A percentile compares a stretch with the other conserved stretches of the same genome.
phyloP scores from a whole-genome alignment of 2,797 vertebrate genomes.

The Scleropages formosus region DNA sequence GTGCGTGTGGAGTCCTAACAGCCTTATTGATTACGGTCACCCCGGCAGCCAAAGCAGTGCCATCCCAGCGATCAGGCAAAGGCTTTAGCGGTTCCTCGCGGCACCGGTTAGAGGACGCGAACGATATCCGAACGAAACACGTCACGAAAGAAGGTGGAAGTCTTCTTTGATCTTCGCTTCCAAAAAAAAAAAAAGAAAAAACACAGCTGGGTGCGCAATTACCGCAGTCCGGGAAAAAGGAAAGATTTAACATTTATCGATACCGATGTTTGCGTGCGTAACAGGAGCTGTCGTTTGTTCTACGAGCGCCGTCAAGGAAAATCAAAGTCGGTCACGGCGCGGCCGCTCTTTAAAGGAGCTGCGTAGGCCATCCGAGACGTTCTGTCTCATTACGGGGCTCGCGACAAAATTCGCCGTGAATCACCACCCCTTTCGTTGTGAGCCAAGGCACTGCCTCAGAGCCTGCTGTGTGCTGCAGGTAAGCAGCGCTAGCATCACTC shows the following conservation, averaged over 20 bases:
- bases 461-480: neutral
- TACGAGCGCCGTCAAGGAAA: neutral
- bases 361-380: neutral
- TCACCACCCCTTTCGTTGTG: neutral
- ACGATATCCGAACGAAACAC: neutral
- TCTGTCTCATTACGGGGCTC: neutral
- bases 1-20: neutral
- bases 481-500: neutral
- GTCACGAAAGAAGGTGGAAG: neutral
- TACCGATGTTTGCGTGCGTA: too few relatives aligned
- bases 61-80: too few relatives aligned
- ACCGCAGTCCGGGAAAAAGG: too few relatives aligned
- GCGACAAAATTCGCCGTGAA: neutral
- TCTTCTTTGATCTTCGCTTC: neutral
- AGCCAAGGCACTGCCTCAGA: neutral
- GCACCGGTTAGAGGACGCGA: neutral
- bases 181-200: neutral
- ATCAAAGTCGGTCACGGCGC: neutral
- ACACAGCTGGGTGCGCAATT: slow-evolving; percentile 4
- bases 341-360: neutral
- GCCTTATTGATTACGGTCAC: slow-evolving; percentile 7
- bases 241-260: too few relatives aligned
- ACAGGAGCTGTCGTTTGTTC: too few relatives aligned
- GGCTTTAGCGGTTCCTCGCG: too few relatives aligned
- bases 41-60: too few relatives aligned